phyloP scores from a whole-genome alignment of 2,113 vertebrate genomes.

The Oncorhynchus masou region DNA sequence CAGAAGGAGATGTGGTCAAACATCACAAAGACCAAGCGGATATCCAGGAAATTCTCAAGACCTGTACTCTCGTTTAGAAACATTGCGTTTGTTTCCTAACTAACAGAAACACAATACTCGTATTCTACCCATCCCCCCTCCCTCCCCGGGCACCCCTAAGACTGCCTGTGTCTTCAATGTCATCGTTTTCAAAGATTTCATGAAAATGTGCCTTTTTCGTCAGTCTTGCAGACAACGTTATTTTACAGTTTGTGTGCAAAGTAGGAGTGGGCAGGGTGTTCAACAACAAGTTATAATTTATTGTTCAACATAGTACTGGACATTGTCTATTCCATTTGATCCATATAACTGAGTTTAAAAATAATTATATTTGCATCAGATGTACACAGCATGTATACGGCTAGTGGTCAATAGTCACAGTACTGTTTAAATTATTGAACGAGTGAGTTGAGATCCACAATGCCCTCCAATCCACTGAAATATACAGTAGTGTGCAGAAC shows the following conservation, averaged over 20 bases:
- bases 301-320: background rate
- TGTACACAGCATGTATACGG: background rate
- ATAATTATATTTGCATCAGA: slow-evolving; percentile 2
- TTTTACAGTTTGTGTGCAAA: no score
- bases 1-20: background rate
- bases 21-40: background rate
- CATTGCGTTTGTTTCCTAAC: background rate
- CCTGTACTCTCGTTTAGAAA: slow-evolving; percentile 14
- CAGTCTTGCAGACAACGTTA: slow-evolving; percentile 7
- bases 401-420: no score
- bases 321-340: slow-evolving; percentile 1
- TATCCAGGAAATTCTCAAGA: background rate
- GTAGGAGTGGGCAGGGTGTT: no score
- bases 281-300: no score
- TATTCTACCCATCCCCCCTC: background rate
- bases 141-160: background rate
- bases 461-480: no score
- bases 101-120: background rate
- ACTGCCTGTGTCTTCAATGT: slow-evolving; percentile 10
- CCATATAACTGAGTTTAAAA: background rate
- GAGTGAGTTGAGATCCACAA: no score
- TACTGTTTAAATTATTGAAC: no score
- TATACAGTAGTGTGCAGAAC: no score
- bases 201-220: slow-evolving; percentile 55
- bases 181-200: slow-evolving; percentile 13